Evolutionary conservation across 1,140 invertebrate genomes (phyloP).

Genomic region (Heliothis virescens): DNA sequence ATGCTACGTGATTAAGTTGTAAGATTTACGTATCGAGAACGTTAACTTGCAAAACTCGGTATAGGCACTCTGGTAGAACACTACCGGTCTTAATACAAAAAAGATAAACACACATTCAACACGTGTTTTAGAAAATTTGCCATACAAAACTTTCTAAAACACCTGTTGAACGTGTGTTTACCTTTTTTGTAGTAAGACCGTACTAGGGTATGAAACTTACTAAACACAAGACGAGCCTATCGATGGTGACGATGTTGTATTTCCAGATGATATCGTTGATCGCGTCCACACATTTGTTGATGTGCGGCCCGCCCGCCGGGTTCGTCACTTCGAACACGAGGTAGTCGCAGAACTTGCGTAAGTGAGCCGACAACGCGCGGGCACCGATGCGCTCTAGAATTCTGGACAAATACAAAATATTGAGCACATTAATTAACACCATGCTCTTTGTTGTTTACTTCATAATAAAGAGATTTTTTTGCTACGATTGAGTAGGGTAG

Average conservation of each 20-base stretch:
- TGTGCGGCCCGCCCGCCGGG: conserved; percentile 92
- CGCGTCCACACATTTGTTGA: conserved; percentile 97
- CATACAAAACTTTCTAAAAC: no score
- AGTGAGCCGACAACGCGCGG: conserved; percentile 94
- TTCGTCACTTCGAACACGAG: conserved; percentile 96
- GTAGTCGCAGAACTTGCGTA: conserved; percentile 98
- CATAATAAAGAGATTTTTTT: no score
- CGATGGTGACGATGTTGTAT: conserved; percentile 98
- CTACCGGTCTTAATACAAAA: no score
- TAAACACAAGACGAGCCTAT: conserved; percentile 95
- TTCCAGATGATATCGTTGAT: conserved; percentile 99
- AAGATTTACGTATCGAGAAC: no score
- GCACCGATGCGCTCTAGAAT: conserved; percentile 97
- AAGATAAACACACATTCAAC: no score
- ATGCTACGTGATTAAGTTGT: no score
- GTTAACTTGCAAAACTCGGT: no score
- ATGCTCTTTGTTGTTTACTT: background rate
- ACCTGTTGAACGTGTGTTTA: no score
- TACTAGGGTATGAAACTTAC: conserved; percentile 84
- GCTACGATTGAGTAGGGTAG: no score
- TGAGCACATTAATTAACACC: background rate
- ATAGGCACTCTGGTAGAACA: no score
- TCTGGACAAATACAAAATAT: conserved; percentile 81
- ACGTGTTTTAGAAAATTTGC: no score
- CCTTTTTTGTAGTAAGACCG: no score